Conservation (phyloP, 2,113 vertebrate genomes). For the Notothenia rossii region DNA sequence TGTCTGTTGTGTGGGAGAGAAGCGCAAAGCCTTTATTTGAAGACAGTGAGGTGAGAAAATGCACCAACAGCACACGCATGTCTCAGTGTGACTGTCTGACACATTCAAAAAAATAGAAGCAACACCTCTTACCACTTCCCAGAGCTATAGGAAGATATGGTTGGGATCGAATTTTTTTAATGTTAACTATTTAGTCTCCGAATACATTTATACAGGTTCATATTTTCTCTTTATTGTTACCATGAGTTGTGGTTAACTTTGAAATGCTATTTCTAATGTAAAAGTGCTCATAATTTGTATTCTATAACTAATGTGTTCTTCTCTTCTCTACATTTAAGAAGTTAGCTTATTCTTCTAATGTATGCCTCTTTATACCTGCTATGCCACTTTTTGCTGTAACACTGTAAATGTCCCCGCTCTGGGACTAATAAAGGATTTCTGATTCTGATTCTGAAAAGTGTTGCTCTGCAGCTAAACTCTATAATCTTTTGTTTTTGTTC, state of each 20-base stretch:
- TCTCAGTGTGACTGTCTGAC: constrained; percentile 28
- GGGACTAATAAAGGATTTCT: too few species aligned
- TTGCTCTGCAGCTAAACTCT: not conserved
- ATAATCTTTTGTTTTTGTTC: not conserved
- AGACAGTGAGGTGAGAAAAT: constrained; percentile 24
- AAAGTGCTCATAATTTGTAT: too few species aligned
- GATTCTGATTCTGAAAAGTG: too few species aligned
- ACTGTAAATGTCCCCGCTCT: too few species aligned
- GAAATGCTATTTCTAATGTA: not conserved
- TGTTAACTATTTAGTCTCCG: not conserved
- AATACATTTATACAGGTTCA: not conserved
- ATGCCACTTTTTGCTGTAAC: too few species aligned
- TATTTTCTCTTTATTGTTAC: not conserved
- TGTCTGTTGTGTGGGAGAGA: constrained; percentile 16
- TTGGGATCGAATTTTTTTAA: too few species aligned
- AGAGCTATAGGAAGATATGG: not conserved
- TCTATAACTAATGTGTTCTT: too few species aligned
- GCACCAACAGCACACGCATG: not conserved
- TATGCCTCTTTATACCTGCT: too few species aligned
- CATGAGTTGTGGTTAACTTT: not conserved
- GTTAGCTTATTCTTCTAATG: too few species aligned
- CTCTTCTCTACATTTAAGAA: too few species aligned
- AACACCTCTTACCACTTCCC: constrained; percentile 30
- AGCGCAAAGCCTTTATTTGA: constrained; percentile 1
- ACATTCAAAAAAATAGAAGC: constrained; percentile 16